Evolutionary conservation across 1,140 invertebrate species (phyloP).

Genomic region (Neomicropteryx cornuta): DNA sequence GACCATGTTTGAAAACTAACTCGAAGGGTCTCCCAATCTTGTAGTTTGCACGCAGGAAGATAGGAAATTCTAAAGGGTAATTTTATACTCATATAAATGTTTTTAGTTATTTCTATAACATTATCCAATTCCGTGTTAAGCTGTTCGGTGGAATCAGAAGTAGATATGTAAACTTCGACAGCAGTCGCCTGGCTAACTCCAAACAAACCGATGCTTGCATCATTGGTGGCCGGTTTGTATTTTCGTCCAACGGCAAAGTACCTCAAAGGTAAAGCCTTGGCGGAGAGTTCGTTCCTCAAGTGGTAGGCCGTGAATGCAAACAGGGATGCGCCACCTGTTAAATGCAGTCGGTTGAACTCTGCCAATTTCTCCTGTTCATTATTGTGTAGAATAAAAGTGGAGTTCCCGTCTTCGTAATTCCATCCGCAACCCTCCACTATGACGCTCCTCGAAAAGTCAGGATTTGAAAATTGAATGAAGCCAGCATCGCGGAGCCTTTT

Average conservation of each 20-base stretch:
- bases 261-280: conserved; percentile 44
- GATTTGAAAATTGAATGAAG: conserved; percentile 46
- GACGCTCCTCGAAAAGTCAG: conserved; percentile 55
- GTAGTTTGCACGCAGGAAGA: conserved; percentile 40
- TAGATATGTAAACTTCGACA: conserved; percentile 42
- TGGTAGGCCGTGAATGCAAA: conserved; percentile 51
- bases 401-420: conserved; percentile 38
- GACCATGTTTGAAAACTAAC: conserved; percentile 58
- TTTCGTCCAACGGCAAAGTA: conserved; percentile 50
- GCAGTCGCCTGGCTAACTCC: conserved; percentile 48
- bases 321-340: conserved; percentile 52
- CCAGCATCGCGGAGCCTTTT: conserved; percentile 33
- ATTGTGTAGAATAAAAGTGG: conserved; percentile 44
- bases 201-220: conserved; percentile 40
- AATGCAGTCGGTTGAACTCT: conserved; percentile 42
- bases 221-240: conserved; percentile 39
- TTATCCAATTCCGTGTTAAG: conserved; percentile 35
- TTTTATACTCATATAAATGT: conserved; percentile 44
- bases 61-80: conserved; percentile 48
- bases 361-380: conserved; percentile 33
- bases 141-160: conserved; percentile 27
- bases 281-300: conserved; percentile 43
- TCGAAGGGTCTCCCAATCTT: conserved; percentile 47
- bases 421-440: conserved; percentile 55
- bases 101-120: conserved; percentile 31